Conservation (phyloP, 2,113 vertebrate species). For the Notechis scutatus region DNA sequence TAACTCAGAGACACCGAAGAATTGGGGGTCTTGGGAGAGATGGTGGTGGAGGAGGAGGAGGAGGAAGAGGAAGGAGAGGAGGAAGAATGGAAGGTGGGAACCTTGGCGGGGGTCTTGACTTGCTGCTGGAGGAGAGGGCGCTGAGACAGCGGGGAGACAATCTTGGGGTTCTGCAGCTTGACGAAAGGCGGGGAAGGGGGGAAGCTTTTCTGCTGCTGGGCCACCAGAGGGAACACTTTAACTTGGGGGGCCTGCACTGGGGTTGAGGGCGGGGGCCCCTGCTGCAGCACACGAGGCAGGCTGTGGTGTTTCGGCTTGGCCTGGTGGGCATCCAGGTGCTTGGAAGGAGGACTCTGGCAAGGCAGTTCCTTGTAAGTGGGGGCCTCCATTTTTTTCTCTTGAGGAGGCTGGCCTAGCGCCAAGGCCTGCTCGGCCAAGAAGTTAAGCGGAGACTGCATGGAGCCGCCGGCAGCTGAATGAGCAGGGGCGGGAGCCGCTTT, state of each 20-base stretch:
- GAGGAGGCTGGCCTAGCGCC: conserved; percentile 69
- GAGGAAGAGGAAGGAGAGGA: neutral
- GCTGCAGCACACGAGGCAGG: conserved; percentile 57
- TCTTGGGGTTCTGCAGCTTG: conserved; percentile 70
- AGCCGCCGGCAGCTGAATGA: conserved; percentile 49
- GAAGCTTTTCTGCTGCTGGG: conserved; percentile 72
- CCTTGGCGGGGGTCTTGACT: conserved; percentile 72
- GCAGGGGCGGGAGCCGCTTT: conserved; percentile 64
- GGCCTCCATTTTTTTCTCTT: conserved; percentile 73
- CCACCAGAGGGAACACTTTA: conserved; percentile 72
- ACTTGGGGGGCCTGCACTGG: conserved; percentile 48
- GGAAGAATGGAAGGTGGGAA: conserved; percentile 70
- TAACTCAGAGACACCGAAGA: conserved; percentile 60
- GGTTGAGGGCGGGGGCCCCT: conserved; percentile 28
- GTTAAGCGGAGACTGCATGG: conserved; percentile 74
- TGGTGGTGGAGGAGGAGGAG: conserved; percentile 27
- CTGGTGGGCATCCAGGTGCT: conserved; percentile 62
- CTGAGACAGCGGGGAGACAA: conserved; percentile 64
- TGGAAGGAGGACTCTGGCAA: conserved; percentile 62
- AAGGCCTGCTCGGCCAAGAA: conserved; percentile 78
- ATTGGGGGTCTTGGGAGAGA: conserved; percentile 56
- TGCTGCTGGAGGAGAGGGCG: conserved; percentile 71
- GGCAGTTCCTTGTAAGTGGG: conserved; percentile 71
- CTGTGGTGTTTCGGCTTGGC: conserved; percentile 71
- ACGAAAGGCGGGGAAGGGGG: conserved; percentile 60